Evolutionary conservation across 2,888 invertebrate species (phyloP).

Genomic region (Sesia apiformis): DNA sequence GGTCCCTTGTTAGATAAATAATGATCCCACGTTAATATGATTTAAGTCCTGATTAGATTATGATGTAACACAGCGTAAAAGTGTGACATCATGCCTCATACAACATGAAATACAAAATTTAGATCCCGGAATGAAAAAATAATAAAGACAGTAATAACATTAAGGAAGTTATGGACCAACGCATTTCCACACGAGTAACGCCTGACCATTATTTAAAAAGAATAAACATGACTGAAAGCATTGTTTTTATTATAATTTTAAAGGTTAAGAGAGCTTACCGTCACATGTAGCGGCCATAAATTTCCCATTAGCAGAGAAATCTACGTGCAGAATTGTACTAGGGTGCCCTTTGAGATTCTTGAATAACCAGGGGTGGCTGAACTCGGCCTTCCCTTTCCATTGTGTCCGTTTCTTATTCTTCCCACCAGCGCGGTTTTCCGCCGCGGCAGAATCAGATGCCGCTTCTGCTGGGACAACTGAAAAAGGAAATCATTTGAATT

Average conservation of each 20-base stretch:
- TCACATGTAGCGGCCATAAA: slow-evolving; percentile 88
- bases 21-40: neutral
- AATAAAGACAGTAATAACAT: too few species aligned
- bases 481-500: slow-evolving; percentile 3
- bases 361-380: slow-evolving; percentile 85
- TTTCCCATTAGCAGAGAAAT: slow-evolving; percentile 90
- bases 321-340: slow-evolving; percentile 82
- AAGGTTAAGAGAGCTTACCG: slow-evolving; percentile 73
- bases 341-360: slow-evolving; percentile 89
- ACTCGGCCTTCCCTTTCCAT: slow-evolving; percentile 66
- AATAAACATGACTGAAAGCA: slow-evolving; percentile 2
- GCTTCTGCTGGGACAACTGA: slow-evolving; percentile 42
- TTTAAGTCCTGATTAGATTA: neutral
- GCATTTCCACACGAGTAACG: neutral
- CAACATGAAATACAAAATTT: too few species aligned
- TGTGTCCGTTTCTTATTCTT: slow-evolving; percentile 70
- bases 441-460: slow-evolving; percentile 33
- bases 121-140: too few species aligned
- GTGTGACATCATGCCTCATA: too few species aligned
- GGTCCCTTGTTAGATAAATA: neutral
- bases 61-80: neutral
- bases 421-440: slow-evolving; percentile 40
- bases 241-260: neutral
- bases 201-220: neutral
- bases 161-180: too few species aligned